phyloP scores from a whole-genome alignment of 2,113 vertebrate species.

The Jaculus jaculus region DNA sequence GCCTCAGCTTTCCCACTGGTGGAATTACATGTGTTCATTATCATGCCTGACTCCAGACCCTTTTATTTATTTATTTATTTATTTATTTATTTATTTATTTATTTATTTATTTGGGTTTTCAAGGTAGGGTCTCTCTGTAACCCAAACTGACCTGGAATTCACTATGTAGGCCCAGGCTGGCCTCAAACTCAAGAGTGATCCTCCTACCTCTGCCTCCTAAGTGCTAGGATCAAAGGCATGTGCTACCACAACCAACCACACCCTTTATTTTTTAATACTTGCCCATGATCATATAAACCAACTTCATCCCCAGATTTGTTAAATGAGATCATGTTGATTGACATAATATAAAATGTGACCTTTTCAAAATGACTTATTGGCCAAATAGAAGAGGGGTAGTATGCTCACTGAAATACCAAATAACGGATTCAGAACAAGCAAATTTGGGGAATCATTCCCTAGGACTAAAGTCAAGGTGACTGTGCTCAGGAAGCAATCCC shows the following conservation, averaged over 20 bases:
- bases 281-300: neutral
- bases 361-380: slow-evolving; percentile 6
- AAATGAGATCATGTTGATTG: neutral
- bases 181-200: too few species aligned
- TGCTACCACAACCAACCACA: too few species aligned
- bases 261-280: neutral
- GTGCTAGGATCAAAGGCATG: too few species aligned
- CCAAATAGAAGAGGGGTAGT: neutral
- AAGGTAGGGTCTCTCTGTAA: too few species aligned
- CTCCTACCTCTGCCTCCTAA: too few species aligned
- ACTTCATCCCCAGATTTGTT: neutral
- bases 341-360: neutral
- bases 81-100: too few species aligned
- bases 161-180: too few species aligned
- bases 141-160: too few species aligned
- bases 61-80: too few species aligned
- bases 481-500: neutral
- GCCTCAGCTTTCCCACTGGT: too few species aligned
- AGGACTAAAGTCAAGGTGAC: neutral
- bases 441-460: neutral
- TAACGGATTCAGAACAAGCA: neutral
- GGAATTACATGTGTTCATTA: too few species aligned
- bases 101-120: too few species aligned
- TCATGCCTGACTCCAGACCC: neutral
- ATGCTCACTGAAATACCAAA: neutral